Evolutionary conservation across 1,140 invertebrate species (phyloP).

Genomic region (Phenacoccus solenopsis): DNA sequence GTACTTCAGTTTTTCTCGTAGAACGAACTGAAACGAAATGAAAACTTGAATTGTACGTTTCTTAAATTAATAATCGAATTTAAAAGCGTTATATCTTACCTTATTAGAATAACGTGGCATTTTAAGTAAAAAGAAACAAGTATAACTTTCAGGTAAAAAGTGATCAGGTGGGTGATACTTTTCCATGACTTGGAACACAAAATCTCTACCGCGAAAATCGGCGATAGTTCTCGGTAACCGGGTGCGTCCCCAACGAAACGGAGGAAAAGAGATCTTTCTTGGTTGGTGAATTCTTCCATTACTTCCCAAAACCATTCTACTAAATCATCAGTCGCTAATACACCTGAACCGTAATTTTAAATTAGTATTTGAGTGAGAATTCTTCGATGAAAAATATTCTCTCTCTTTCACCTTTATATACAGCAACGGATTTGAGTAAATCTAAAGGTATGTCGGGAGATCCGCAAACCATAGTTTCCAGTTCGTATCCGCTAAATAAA

Average conservation of each 20-base stretch:
- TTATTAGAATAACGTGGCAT: slow-evolving; percentile 95
- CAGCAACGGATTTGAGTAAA: slow-evolving; percentile 86
- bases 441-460: slow-evolving; percentile 88
- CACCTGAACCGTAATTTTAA: slow-evolving; percentile 40
- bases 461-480: slow-evolving; percentile 93
- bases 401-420: slow-evolving; percentile 81
- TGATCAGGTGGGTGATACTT: slow-evolving; percentile 92
- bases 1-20: slow-evolving; percentile 92
- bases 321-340: slow-evolving; percentile 68
- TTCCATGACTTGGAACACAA: slow-evolving; percentile 86
- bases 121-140: slow-evolving; percentile 93
- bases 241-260: slow-evolving; percentile 95
- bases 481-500: slow-evolving; percentile 78
- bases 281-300: slow-evolving; percentile 89
- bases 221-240: slow-evolving; percentile 84
- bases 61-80: background rate
- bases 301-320: slow-evolving; percentile 97
- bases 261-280: slow-evolving; percentile 84
- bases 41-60: background rate
- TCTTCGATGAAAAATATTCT: slow-evolving; percentile 7
- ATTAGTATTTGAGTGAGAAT: background rate
- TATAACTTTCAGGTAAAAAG: slow-evolving; percentile 93
- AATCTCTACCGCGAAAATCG: slow-evolving; percentile 88
- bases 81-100: slow-evolving; percentile 38
- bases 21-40: slow-evolving; percentile 46